Percentiles rank a stretch among this genome's conserved stretches.
Conservation (phyloP, 1,140 invertebrate genomes). For the Hermetia illucens region DNA sequence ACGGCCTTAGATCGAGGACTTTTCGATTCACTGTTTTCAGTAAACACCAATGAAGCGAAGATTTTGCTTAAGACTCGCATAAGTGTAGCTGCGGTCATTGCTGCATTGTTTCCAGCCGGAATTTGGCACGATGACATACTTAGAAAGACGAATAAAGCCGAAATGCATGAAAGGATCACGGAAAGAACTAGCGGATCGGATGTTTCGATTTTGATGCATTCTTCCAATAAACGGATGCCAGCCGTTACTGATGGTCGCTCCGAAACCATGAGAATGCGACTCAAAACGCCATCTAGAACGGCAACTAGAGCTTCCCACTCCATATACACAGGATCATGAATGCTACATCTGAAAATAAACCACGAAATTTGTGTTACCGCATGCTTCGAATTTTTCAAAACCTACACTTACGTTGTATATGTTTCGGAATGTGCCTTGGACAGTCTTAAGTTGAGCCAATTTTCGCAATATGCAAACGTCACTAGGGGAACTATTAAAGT, state of each 20-base stretch:
- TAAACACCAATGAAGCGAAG: slow-evolving; percentile 65
- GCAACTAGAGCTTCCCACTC: slow-evolving; percentile 74
- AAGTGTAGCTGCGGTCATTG: slow-evolving; percentile 52
- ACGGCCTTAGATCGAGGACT: slow-evolving; percentile 47
- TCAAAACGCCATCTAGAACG: slow-evolving; percentile 63
- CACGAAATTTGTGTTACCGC: no score
- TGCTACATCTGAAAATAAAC: slow-evolving; percentile 16
- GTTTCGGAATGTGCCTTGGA: slow-evolving; percentile 34
- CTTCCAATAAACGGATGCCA: slow-evolving; percentile 56
- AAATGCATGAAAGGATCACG: slow-evolving; percentile 72
- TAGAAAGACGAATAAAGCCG: slow-evolving; percentile 77
- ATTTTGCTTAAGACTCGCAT: slow-evolving; percentile 74
- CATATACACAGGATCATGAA: slow-evolving; percentile 49
- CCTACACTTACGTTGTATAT: slow-evolving; percentile 22
- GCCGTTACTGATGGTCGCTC: slow-evolving; percentile 48
- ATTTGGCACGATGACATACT: slow-evolving; percentile 71
- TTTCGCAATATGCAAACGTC: slow-evolving; percentile 65
- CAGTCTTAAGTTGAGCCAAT: slow-evolving; percentile 59
- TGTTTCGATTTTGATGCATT: slow-evolving; percentile 60
- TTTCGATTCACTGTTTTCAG: slow-evolving; percentile 41
- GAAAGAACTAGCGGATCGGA: slow-evolving; percentile 64
- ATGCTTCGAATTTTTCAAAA: neutral
- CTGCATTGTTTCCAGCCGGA: slow-evolving; percentile 42
- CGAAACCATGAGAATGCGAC: slow-evolving; percentile 50
- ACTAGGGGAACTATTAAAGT: slow-evolving; percentile 67